These are phyloP conservation scores for Urocynchramus pylzowi DNA, from an alignment of 2,113 vertebrate species.

Conservation along the genomic window DNA sequence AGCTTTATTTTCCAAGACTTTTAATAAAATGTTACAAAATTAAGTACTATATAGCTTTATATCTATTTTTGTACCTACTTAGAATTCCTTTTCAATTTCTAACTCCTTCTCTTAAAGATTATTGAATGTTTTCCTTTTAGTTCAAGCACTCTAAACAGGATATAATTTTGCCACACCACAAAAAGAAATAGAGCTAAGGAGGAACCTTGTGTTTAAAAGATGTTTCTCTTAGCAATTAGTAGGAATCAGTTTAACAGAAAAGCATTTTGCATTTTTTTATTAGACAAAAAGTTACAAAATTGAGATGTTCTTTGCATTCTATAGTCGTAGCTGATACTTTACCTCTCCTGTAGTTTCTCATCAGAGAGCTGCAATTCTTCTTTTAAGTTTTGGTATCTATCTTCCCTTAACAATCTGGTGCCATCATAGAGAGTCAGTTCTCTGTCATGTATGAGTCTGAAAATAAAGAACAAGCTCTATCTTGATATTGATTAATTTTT, in stretches of 20 bases:
- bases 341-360: constrained; percentile 85
- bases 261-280: background rate
- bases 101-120: background rate
- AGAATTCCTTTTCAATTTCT: background rate
- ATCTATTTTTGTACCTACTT: background rate
- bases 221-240: background rate
- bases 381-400: constrained; percentile 86
- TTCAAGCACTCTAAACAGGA: constrained; percentile 6
- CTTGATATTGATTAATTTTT: background rate
- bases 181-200: background rate
- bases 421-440: constrained; percentile 94
- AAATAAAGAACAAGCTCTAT: background rate
- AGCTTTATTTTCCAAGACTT: background rate
- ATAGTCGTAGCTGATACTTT: background rate
- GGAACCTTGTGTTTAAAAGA: background rate
- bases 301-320: background rate
- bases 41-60: background rate
- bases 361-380: constrained; percentile 83
- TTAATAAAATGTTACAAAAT: background rate
- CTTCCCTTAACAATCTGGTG: constrained; percentile 85
- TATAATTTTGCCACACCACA: background rate
- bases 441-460: constrained; percentile 90
- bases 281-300: background rate
- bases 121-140: background rate
- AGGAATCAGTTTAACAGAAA: background rate